Percentiles rank a stretch among this genome's conserved stretches.
These are phyloP conservation scores for Dolichotis patagonum DNA, from an alignment of 2,113 vertebrate genomes.

Conservation along the genomic window DNA sequence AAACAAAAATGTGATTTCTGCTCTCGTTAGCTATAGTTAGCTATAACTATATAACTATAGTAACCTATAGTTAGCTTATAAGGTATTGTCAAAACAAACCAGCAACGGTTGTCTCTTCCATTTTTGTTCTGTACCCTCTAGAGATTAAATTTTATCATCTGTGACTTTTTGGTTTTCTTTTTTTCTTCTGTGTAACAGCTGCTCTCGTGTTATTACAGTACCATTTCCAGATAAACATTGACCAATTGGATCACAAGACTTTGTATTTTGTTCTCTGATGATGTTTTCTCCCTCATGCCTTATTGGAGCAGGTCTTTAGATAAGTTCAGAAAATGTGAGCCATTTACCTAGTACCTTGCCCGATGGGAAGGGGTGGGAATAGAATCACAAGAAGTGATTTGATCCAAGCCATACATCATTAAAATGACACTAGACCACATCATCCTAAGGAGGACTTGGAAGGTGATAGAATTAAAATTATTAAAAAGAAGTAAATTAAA, in stretches of 20 bases:
- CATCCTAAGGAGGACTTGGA: neutral
- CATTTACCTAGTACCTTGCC: neutral
- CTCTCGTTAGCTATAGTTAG: neutral
- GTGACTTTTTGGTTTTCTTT: neutral
- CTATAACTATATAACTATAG: no score
- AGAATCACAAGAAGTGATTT: neutral
- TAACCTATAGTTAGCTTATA: neutral
- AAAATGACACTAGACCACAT: neutral
- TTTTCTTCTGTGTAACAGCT: neutral
- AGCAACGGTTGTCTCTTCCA: neutral
- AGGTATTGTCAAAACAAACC: neutral
- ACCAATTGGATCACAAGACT: neutral
- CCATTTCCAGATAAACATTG: neutral
- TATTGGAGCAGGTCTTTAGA: neutral
- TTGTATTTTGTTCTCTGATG: neutral
- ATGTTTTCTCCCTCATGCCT: neutral
- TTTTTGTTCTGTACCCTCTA: neutral
- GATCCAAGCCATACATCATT: neutral
- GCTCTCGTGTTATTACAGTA: neutral
- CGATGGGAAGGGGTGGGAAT: neutral
- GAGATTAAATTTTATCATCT: neutral
- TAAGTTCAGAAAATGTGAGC: neutral
- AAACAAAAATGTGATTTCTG: neutral
- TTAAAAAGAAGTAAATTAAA: neutral
- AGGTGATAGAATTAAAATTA: neutral